These are phyloP conservation scores for Ecdyonurus torrentis DNA, from an alignment of 2,888 invertebrate species.

Conservation along the genomic window DNA sequence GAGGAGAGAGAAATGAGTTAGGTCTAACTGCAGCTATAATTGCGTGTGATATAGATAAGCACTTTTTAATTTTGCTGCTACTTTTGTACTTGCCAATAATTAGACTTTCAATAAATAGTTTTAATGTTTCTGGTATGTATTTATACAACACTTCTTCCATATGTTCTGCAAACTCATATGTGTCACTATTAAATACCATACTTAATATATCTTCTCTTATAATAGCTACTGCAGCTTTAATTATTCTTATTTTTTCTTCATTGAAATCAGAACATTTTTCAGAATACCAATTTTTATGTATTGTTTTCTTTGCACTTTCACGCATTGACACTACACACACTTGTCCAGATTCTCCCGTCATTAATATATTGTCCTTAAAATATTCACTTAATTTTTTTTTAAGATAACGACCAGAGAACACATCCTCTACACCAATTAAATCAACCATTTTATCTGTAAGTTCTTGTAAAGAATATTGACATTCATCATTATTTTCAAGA, in stretches of 20 bases:
- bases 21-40: constrained; percentile 20
- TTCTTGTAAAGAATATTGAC: constrained; percentile 23
- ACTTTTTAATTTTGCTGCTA: constrained; percentile 21
- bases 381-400: constrained; percentile 20
- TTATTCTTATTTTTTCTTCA: constrained; percentile 21
- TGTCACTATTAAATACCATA: constrained; percentile 20
- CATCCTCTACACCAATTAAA: constrained; percentile 21
- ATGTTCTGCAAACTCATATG: constrained; percentile 22
- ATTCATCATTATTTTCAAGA: constrained; percentile 23
- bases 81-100: constrained; percentile 18
- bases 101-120: constrained; percentile 20
- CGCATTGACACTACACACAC: constrained; percentile 21
- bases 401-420: constrained; percentile 8
- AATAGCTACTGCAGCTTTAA: constrained; percentile 24
- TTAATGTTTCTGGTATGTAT: constrained; percentile 19
- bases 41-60: constrained; percentile 21
- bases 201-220: constrained; percentile 23
- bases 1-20: constrained; percentile 16
- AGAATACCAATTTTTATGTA: constrained; percentile 22
- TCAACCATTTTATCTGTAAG: constrained; percentile 19
- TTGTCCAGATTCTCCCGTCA: too few species aligned
- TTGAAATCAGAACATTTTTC: constrained; percentile 18
- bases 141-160: constrained; percentile 17
- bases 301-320: constrained; percentile 20
- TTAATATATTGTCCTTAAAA: constrained; percentile 16